Evolutionary conservation across 2,888 invertebrate genomes (phyloP), one percentile per base, ranked within the genome.

Genomic region (Agrotis segetum): DNA sequence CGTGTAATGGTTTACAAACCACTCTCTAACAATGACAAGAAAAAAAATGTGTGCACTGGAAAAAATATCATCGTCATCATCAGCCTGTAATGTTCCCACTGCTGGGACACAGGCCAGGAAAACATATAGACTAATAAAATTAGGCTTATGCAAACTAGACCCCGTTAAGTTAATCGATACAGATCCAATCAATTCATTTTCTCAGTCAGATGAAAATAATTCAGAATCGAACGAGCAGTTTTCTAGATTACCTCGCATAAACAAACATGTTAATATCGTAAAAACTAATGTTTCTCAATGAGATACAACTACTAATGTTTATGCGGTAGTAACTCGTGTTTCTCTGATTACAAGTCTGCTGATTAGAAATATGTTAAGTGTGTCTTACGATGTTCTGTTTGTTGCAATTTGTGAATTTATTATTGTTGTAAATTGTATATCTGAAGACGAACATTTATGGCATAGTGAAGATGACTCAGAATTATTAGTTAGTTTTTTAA

Each of bases 211-310:
- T 16, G 1, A 4, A 13, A 53, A 61, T 63, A 44, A 77, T 46
- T 67, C 61, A 47, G 47, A 69, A 55, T 70, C 65, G 61, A 68
- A 67, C 14, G n/a, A 66, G 29, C 67, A 68, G 29, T 71, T 79
- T 74, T 64, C 47, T 66, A 78, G 61, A 75, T 69, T 21, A 67
- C 46, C 46, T 67, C 55, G 7, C 29, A 70, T 82, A 82, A 81
- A 82, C 53, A 63, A 71, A 65, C 59, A 64, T 52, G 63, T 6
- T 47, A 82, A 70, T 73, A 50, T 73, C 77, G 64, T 77, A 76
- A 71, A 79, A 76, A 73, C 46, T 49, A 69, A 82, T 80, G 71
- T 74, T 66, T 63, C 65, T 47, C 61, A 68, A 62, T 58, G 19
- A 71, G 49, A 50, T 70, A 29, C 24, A 6, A 56, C 58, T 67